Evolutionary conservation across 2,888 invertebrate species (phyloP), one percentile per base, ranked within the genome.

Genomic region (Ophion ventricosus): DNA sequence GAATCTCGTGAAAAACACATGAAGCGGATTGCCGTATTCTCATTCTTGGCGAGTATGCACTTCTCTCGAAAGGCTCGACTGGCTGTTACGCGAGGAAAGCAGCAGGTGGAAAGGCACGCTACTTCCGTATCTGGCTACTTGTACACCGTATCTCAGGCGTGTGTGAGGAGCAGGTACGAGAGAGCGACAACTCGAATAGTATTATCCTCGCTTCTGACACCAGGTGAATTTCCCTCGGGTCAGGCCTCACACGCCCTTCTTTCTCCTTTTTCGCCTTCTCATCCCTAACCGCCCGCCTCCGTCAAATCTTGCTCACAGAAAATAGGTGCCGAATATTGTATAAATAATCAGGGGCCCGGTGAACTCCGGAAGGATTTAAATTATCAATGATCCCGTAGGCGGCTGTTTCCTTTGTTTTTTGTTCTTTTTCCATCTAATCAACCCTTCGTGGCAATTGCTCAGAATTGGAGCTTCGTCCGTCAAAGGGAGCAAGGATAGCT

Each of bases 221-320:
- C 77, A 61, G 76, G 78, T 67, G 86, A 86, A 90, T 90, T 90
- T 90, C 90, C 90, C 89, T n/a, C 78, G 90, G 87, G 89, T 86
- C 85, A 87, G 73, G 84, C 87, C 64, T 83, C 78, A 63, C 78
- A 63, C 72, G 67, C 29, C 63, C 64, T 20, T 64, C 57, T 25
- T 25, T 56, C 70, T 54, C 63, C 67, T 14, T 59, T 20, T 59
- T 25, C 56, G 17, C 77, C 61, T 54, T 63, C 26, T 61, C 63
- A 49, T 29, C 23, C 63, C 54, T 80, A 64, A 78, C 78, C n/a
- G 61, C 66, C 64, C 23, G 63, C 69, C 61, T 61, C 67, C 49
- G 20, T 56, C 35, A 63, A 54, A 61, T 79, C 64, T 35, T 43
- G 63, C 59, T 20, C 64, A 25, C 26, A 14, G 43, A 14, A 8